These are phyloP conservation scores for Scytalopus superciliaris DNA, from an alignment of 2,113 vertebrate species.

Conservation along the genomic window DNA sequence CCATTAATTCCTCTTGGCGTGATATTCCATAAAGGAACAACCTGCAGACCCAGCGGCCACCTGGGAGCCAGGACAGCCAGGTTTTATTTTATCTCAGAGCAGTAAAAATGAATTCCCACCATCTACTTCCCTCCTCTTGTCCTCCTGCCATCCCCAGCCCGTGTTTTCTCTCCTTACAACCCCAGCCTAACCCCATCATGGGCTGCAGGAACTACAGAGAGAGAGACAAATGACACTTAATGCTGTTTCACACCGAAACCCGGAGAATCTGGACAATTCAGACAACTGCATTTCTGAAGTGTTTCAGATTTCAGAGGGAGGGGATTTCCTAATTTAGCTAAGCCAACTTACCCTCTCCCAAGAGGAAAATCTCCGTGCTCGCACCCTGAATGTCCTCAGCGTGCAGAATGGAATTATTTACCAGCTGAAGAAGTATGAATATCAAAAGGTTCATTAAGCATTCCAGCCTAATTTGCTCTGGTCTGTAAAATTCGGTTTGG, in stretches of 20 bases:
- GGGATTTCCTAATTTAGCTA: conserved; percentile 20
- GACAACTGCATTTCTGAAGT: not conserved
- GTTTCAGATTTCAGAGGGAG: conserved; percentile 4
- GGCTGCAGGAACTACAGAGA: not conserved
- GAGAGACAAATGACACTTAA: not conserved
- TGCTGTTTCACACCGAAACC: not conserved
- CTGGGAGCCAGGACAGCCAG: not conserved
- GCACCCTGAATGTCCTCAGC: conserved; percentile 17
- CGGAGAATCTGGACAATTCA: not conserved
- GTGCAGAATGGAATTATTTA: conserved; percentile 18
- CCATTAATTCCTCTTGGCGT: not conserved
- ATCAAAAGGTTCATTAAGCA: conserved; percentile 43
- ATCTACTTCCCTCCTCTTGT: not conserved
- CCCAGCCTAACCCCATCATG: not conserved
- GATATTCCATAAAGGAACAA: not conserved
- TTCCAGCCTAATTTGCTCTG: conserved; percentile 35
- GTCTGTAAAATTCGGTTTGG: conserved; percentile 25
- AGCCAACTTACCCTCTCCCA: not conserved
- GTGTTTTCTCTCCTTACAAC: not conserved
- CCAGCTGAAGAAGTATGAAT: conserved; percentile 17
- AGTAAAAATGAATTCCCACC: not conserved
- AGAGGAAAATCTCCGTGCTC: not conserved
- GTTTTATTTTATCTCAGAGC: not conserved
- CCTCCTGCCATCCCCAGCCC: not conserved
- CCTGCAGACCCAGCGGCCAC: not conserved